phyloP scores from a whole-genome alignment of 1,140 invertebrate species.

The Sinonovacula constricta region DNA sequence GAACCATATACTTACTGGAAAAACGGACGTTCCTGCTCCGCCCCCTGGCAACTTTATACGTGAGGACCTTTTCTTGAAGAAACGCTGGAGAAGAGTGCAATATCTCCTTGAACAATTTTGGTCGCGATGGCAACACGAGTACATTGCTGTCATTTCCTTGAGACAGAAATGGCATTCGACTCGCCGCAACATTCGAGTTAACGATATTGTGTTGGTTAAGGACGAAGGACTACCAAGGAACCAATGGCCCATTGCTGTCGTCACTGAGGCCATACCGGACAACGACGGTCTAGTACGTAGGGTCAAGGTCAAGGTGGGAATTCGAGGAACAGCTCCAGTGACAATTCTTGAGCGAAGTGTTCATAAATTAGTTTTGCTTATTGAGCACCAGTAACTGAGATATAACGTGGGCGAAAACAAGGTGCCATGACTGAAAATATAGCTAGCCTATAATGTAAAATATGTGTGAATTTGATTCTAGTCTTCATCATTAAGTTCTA shows the following conservation, averaged over 20 bases:
- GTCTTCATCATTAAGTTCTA: no score
- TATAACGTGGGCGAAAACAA: no score
- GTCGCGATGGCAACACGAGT: slow-evolving; percentile 53
- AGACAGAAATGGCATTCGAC: slow-evolving; percentile 50
- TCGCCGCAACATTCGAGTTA: slow-evolving; percentile 33
- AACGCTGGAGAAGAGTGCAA: slow-evolving; percentile 53
- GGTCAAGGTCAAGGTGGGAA: slow-evolving; percentile 35
- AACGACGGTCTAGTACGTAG: slow-evolving; percentile 43
- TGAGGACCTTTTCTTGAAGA: slow-evolving; percentile 44
- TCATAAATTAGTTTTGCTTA: slow-evolving; percentile 45
- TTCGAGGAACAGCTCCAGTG: not conserved
- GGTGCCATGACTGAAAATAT: no score
- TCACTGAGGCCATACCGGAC: slow-evolving; percentile 17
- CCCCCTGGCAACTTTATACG: slow-evolving; percentile 53
- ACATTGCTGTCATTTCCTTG: slow-evolving; percentile 44
- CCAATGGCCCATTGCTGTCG: slow-evolving; percentile 50
- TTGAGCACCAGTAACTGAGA: slow-evolving; percentile 10
- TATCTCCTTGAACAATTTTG: slow-evolving; percentile 58
- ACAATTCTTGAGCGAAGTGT: slow-evolving; percentile 26
- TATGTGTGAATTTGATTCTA: no score
- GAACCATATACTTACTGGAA: slow-evolving; percentile 51
- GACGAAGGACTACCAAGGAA: slow-evolving; percentile 51
- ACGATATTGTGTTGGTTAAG: slow-evolving; percentile 55
- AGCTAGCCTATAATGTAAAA: no score
- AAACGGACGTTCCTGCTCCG: slow-evolving; percentile 20